phyloP scores from a whole-genome alignment of 2,113 vertebrate genomes.

The Junco hyemalis region DNA sequence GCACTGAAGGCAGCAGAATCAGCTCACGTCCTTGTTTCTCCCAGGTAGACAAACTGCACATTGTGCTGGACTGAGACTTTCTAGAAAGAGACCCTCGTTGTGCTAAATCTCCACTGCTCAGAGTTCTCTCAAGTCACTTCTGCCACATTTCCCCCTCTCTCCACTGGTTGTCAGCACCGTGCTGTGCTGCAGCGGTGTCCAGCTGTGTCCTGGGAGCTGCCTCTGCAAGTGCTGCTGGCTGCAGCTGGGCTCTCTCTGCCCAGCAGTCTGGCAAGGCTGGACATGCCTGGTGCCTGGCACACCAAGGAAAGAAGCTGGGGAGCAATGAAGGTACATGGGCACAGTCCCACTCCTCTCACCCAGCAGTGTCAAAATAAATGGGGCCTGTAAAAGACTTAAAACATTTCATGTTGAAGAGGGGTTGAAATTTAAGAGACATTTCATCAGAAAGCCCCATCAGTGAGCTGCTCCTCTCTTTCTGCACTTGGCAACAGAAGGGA shows the following conservation, averaged over 20 bases:
- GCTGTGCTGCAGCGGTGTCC: neutral
- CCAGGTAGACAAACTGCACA: neutral
- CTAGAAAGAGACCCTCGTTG: neutral
- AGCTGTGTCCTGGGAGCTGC: neutral
- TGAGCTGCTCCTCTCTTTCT: neutral
- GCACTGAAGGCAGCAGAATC: neutral
- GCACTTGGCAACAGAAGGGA: neutral
- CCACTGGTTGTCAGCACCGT: slow-evolving; percentile 43
- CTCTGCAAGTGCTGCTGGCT: neutral
- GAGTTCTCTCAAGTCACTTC: neutral
- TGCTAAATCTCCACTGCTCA: neutral
- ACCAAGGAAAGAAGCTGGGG: neutral
- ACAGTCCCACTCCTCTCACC: neutral
- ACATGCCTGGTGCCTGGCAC: neutral
- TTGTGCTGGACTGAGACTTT: neutral
- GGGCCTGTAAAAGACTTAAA: neutral
- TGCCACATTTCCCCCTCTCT: slow-evolving; percentile 19
- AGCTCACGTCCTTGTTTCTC: neutral
- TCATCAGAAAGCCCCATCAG: rapidly evolving
- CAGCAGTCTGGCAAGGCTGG: neutral
- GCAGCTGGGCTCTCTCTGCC: rapidly evolving
- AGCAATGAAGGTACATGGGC: neutral
- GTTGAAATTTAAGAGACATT: neutral
- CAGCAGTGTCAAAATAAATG: neutral
- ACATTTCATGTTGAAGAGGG: neutral